Conservation (phyloP, 2,888 invertebrate species). For the Pristionchus exspectatus region DNA sequence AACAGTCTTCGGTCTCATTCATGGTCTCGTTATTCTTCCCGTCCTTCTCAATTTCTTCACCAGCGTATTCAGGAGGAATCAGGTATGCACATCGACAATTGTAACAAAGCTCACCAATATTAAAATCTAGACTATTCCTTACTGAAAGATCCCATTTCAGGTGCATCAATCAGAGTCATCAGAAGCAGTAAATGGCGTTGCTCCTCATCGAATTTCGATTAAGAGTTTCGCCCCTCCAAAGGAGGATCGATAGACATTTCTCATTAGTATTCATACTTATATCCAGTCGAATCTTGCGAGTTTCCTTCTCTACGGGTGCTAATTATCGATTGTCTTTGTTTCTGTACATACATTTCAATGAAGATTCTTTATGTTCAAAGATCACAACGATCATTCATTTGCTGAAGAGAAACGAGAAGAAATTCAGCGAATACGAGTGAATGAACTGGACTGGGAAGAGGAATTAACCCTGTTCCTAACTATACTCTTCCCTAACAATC, state of each 20-base stretch:
- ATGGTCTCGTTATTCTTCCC: conserved; percentile 69
- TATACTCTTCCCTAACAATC: background rate
- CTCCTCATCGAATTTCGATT: conserved; percentile 52
- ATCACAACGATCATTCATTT: conserved; percentile 4
- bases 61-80: conserved; percentile 50
- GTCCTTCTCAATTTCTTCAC: conserved; percentile 64
- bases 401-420: background rate
- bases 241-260: conserved; percentile 22
- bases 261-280: background rate
- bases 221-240: conserved; percentile 45
- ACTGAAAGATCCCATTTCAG: background rate
- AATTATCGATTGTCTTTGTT: conserved; percentile 25
- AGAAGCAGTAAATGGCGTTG: conserved; percentile 2
- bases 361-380: conserved; percentile 24
- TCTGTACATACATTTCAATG: conserved; percentile 52
- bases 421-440: conserved; percentile 9
- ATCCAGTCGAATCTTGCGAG: conserved; percentile 24
- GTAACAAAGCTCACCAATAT: background rate
- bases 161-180: conserved; percentile 35
- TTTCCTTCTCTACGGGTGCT: conserved; percentile 31
- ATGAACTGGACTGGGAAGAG: background rate
- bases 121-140: background rate
- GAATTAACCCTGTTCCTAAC: background rate
- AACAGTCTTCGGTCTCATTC: conserved; percentile 67
- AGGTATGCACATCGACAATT: background rate